Evolutionary conservation across 2,797 vertebrate species (phyloP).

Genomic region (Pteronotus mesoamericanus): DNA sequence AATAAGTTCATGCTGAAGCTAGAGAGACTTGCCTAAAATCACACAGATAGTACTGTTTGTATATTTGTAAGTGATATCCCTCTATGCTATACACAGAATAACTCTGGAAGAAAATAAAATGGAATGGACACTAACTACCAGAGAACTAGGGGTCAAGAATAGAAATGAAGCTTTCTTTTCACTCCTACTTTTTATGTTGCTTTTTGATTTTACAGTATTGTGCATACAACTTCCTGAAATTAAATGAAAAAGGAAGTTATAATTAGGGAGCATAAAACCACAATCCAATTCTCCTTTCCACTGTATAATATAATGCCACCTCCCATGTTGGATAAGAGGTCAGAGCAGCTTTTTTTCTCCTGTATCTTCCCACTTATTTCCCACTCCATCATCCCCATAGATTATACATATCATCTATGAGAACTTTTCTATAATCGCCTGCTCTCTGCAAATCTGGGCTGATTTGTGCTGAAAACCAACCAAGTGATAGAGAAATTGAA

Average conservation of each 20-base stretch:
- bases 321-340: not conserved
- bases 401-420: not conserved
- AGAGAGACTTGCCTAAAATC: not conserved
- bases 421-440: not conserved
- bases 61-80: not conserved
- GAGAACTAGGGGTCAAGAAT: not conserved
- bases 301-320: not conserved
- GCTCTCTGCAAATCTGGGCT: not conserved
- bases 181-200: not conserved
- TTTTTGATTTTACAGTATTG: not conserved
- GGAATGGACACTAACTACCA: not conserved
- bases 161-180: not conserved
- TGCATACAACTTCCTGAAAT: not conserved
- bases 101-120: not conserved
- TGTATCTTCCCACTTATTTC: not conserved
- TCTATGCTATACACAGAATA: not conserved
- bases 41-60: not conserved
- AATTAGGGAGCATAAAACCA: conserved; percentile 10
- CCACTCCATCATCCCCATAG: not conserved
- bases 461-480: not conserved
- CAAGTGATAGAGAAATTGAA: not conserved
- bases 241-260: conserved; percentile 19
- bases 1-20: not conserved
- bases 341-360: not conserved
- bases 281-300: not conserved